phyloP scores from a whole-genome alignment of 2,113 vertebrate genomes.

The Rattus rattus region DNA sequence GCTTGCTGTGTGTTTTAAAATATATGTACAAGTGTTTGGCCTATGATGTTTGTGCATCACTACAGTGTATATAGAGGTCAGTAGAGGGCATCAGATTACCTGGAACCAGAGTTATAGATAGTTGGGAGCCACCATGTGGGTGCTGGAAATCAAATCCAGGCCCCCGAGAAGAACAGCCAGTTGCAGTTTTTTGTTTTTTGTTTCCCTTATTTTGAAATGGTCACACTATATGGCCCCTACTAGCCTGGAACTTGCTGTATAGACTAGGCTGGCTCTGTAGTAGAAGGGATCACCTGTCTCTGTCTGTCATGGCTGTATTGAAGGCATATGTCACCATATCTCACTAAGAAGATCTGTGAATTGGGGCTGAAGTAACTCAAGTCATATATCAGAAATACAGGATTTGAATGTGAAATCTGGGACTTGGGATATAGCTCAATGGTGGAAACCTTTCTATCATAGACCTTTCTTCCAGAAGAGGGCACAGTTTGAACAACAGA shows the following conservation, averaged over 20 bases:
- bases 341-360: background rate
- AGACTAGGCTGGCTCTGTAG: background rate
- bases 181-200: background rate
- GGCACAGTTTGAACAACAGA: background rate
- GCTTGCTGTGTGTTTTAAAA: no score
- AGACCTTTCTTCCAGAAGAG: background rate
- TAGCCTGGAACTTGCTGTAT: background rate
- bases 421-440: background rate
- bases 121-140: no score
- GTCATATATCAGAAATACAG: background rate
- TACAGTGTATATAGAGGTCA: no score
- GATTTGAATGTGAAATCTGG: slow-evolving; percentile 12
- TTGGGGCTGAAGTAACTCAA: background rate
- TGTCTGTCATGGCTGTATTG: background rate
- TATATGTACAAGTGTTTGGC: no score
- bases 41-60: no score
- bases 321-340: background rate
- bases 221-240: background rate
- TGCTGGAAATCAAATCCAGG: no score
- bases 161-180: no score
- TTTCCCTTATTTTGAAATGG: background rate
- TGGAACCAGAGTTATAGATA: no score
- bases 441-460: background rate
- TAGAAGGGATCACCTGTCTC: background rate
- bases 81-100: no score